Base-by-base conservation (phyloP, 2,113 vertebrate species). In the Apteryx owenii region DNA sequence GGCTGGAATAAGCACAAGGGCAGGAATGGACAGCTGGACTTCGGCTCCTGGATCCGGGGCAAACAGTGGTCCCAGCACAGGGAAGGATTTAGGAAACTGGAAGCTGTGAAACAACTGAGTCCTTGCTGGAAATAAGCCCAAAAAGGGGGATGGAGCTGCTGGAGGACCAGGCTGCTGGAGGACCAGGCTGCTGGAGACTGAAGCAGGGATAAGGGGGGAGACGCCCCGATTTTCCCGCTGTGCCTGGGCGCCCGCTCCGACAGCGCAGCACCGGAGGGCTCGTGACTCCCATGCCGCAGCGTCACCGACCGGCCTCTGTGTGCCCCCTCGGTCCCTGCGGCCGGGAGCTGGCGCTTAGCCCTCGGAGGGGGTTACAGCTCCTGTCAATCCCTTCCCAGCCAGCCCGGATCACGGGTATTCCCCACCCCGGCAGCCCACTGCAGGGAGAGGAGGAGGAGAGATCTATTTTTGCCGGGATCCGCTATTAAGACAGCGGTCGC, bases 1-100 rank as follows among this genome's bases (percentile, higher is more conserved):
- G 44, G 36, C 51, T 2, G 1, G 50, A 56, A 13, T 0, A 1
- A 48, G 26, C 10, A 19, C 18, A 3, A 64, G 28, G 64, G 54
- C 1, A 33, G 23, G n/a, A 46, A 12, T 0, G 5, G 20, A 48
- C 0, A 5, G 72, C 54, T 3, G 1, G 60, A 9, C 2, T 19
- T 2, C 5, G 10, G 44, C 31, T 7, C 77, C 18, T 20, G 29
- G 13, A 36, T 2, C 13, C 5, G 56, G 14, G 28, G n/a, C 25
- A 23, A 17, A 29, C 4, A 2, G 48, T 0, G 5, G 9, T 9
- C 40, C 33, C 46, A 40, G 46, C 75, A 3, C 18, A 0, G 12
- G 51, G 50, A 44, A 28, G 42, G 42, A 58, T 2, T 8, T 8
- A 4, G 13, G 46, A n/a, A 46, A 23, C 31, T 26, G 18, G 10